Evolutionary conservation across 2,888 invertebrate species (phyloP).

Genomic region (Scaptomyza parva): DNA sequence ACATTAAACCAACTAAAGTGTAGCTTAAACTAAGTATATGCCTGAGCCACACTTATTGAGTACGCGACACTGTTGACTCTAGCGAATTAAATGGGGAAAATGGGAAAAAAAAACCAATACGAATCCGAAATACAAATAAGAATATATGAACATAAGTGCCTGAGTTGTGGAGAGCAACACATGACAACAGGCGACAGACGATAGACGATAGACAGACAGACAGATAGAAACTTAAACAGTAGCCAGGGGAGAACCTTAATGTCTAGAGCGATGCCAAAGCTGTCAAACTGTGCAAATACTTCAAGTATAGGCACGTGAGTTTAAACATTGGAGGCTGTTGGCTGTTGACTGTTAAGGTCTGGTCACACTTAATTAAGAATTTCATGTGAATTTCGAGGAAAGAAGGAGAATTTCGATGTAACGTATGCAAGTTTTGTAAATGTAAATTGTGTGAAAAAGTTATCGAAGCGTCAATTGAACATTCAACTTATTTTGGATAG

Average conservation of each 20-base stretch:
- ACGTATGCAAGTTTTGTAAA: conserved; percentile 1
- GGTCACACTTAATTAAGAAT: conserved; percentile 53
- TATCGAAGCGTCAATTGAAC: conserved; percentile 19
- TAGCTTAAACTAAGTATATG: conserved; percentile 8
- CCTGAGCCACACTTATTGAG: conserved; percentile 11
- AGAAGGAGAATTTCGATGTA: background rate
- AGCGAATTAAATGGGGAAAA: conserved; percentile 13
- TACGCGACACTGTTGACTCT: conserved; percentile 17
- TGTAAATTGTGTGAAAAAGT: background rate
- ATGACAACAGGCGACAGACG: conserved; percentile 23
- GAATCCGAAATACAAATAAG: background rate
- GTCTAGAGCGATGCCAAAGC: conserved; percentile 15
- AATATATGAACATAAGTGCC: conserved; percentile 23
- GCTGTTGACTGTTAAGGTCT: too few relatives aligned
- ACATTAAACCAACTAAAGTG: conserved; percentile 33
- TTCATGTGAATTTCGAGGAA: conserved; percentile 10
- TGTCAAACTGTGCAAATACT: conserved; percentile 64
- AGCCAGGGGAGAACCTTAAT: conserved; percentile 13
- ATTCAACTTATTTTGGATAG: background rate
- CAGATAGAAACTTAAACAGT: too few relatives aligned
- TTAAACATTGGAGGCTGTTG: conserved; percentile 38
- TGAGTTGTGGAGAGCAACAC: conserved; percentile 10
- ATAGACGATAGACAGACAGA: background rate
- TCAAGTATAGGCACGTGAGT: conserved; percentile 56
- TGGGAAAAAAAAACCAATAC: conserved; percentile 4